Evolutionary conservation across 2,888 invertebrate species (phyloP), one percentile per base, ranked within the genome.

Genomic region (Thymelicus acteon): DNA sequence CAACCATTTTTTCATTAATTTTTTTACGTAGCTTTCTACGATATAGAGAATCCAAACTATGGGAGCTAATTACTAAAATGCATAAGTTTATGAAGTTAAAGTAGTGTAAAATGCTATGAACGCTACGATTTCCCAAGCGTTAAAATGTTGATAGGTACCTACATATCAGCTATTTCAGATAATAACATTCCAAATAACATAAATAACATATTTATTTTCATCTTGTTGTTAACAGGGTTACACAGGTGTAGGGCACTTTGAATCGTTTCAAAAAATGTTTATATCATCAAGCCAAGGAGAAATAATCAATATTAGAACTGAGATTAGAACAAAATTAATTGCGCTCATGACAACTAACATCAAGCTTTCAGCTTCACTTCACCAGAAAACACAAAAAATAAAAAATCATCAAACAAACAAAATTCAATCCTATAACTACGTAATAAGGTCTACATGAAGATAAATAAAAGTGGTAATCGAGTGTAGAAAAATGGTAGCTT

Each of bases 401-500:
- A 6, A 0, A 10, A 7, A 8, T 24, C n/a, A 15, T 19, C 2
- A 8, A 8, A 12, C 60, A 67, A 31, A 40, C 10, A 58, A 75
- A 70, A 72, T 52, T 57, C 39, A 49, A 47, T 68, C 66, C 63
- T 75, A 72, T 31, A 12, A 8, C 31, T 10, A 10, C 13, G 49
- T 19, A 15, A 60, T 68, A 72, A 67, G 48, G 54, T 19, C 8
- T 31, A 15, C 10, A 8, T 57, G 5, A 2, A 4, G 6, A 54
- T 19, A 72, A 40, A n/a, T 44, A 40, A 73, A 64, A 15, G 52
- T 75, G 74, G 75, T 71, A 60, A 64, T 71, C 57, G 60, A 62
- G 60, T 70, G 67, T 76, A 80, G 82, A 84, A 83, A 83, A 83
- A 83, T 83, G 69, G 77, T 77, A 72, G 71, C 74, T 73, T 77